phyloP scores from a whole-genome alignment of 2,113 vertebrate genomes.

The Varanus salvator region DNA sequence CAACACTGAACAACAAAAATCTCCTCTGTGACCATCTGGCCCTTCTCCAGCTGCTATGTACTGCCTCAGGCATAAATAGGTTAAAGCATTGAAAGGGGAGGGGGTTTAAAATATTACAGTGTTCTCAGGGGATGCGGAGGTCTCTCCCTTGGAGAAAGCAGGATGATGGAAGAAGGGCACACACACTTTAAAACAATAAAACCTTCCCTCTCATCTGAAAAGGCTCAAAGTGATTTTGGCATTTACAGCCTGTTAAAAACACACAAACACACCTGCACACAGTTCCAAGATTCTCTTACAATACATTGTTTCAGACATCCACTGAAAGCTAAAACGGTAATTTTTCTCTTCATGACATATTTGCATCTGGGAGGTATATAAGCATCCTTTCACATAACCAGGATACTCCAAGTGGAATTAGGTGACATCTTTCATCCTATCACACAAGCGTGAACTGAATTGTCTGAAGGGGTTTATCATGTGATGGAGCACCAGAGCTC shows the following conservation, averaged over 20 bases:
- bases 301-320: not conserved
- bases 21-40: slow-evolving; percentile 66
- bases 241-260: not conserved
- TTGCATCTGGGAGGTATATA: slow-evolving; percentile 41
- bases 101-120: slow-evolving; percentile 65
- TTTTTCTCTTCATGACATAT: not conserved
- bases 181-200: slow-evolving; percentile 74
- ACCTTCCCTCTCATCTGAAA: slow-evolving; percentile 67
- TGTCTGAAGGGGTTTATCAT: not conserved
- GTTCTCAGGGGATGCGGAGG: slow-evolving; percentile 68
- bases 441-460: not conserved
- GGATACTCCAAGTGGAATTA: not conserved
- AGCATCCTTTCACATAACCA: slow-evolving; percentile 15
- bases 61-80: slow-evolving; percentile 66
- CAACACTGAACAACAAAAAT: not conserved
- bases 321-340: not conserved
- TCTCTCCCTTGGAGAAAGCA: slow-evolving; percentile 65
- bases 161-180: slow-evolving; percentile 67
- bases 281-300: not conserved
- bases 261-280: not conserved
- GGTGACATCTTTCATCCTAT: not conserved
- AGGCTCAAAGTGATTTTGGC: not conserved
- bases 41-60: slow-evolving; percentile 58
- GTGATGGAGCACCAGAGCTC: not conserved
- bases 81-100: slow-evolving; percentile 71